phyloP scores from a whole-genome alignment of 2,888 invertebrate genomes.

The Apoderus coryli region DNA sequence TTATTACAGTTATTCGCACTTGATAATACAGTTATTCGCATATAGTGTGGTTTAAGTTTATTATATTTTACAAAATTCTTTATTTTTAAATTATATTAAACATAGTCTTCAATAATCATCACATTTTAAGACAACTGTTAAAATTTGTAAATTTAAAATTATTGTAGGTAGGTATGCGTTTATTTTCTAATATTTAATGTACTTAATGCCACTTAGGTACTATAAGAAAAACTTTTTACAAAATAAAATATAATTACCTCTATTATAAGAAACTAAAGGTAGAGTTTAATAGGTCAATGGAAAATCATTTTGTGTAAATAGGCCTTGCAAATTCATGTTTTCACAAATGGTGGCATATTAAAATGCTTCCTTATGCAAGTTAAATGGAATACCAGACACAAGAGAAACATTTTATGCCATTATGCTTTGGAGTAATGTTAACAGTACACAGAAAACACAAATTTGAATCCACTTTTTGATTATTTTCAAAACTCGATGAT shows the following conservation, averaged over 20 bases:
- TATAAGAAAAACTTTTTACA: too few relatives aligned
- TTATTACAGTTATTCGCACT: slow-evolving; percentile 7
- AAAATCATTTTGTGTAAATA: slow-evolving; percentile 7
- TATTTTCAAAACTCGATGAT: slow-evolving; percentile 8
- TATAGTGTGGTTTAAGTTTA: slow-evolving; percentile 4
- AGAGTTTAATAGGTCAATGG: too few relatives aligned
- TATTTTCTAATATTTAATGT: too few relatives aligned
- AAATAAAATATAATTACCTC: too few relatives aligned
- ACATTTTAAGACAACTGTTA: too few relatives aligned
- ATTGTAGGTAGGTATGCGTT: too few relatives aligned
- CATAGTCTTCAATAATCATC: too few relatives aligned
- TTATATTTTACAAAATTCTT: too few relatives aligned
- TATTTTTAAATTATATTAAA: too few relatives aligned
- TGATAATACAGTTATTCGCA: slow-evolving; percentile 9
- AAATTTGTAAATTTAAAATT: too few relatives aligned
- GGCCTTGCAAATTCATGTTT: slow-evolving; percentile 7
- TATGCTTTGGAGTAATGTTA: slow-evolving; percentile 7
- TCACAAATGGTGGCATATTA: slow-evolving; percentile 7
- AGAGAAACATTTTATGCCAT: slow-evolving; percentile 8
- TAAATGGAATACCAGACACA: slow-evolving; percentile 6
- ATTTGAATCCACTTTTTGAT: slow-evolving; percentile 5
- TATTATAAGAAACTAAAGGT: too few relatives aligned
- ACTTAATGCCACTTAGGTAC: too few relatives aligned
- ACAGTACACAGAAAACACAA: slow-evolving; percentile 7
- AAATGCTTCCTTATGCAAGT: slow-evolving; percentile 8